phyloP scores from a whole-genome alignment of 2,113 vertebrate species.

The Sceloporus tristichus region DNA sequence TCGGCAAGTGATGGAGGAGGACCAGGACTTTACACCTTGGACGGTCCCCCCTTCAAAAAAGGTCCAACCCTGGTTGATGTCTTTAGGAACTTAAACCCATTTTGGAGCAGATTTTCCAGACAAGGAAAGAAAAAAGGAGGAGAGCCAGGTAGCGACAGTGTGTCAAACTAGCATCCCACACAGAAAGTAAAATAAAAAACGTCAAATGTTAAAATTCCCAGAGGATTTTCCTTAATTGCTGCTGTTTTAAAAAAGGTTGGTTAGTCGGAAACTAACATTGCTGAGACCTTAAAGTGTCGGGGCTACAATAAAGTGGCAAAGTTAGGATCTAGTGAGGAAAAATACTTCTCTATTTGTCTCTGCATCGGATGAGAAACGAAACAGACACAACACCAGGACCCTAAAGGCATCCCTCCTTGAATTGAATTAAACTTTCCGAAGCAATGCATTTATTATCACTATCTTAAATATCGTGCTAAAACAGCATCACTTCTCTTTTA shows the following conservation, averaged over 20 bases:
- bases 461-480: not conserved
- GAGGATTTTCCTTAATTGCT: not conserved
- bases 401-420: not conserved
- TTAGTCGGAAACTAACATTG: not conserved
- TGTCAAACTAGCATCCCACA: not conserved
- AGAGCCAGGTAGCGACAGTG: not conserved
- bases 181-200: not conserved
- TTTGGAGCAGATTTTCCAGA: conserved; percentile 24
- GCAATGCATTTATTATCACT: not conserved
- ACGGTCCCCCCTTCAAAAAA: too few species aligned
- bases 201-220: not conserved
- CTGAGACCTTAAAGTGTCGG: not conserved
- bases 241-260: too few species aligned
- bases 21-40: conserved; percentile 36
- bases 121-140: conserved; percentile 37
- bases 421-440: conserved; percentile 5
- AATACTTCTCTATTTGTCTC: not conserved
- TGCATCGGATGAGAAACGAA: too few species aligned
- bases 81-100: conserved; percentile 49
- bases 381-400: not conserved
- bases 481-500: not conserved
- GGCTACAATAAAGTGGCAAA: not conserved
- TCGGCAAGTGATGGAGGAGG: conserved; percentile 18
- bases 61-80: not conserved
- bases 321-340: not conserved